Percentiles rank a stretch among this genome's conserved stretches.
phyloP scores from a whole-genome alignment of 2,888 invertebrate species.

The Mesorhabditis spiculigera region DNA sequence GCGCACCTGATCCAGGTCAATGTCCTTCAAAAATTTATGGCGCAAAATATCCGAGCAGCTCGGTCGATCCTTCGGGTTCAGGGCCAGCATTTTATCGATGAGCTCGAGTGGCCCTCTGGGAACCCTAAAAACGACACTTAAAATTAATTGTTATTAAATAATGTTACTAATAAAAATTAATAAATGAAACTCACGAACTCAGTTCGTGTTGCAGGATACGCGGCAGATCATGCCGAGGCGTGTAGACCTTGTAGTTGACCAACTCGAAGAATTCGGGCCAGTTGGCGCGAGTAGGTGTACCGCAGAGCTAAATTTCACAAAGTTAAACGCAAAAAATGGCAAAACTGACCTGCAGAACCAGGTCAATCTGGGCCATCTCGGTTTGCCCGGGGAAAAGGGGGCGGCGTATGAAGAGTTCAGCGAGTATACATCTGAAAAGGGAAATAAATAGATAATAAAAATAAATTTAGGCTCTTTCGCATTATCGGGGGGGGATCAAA shows the following conservation, averaged over 20 bases:
- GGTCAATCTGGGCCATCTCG: constrained; percentile 87
- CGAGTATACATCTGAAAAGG: constrained; percentile 77
- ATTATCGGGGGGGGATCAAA: too few relatives aligned
- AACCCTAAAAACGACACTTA: constrained; percentile 64
- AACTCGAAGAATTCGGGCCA: constrained; percentile 72
- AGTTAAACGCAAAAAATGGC: background rate
- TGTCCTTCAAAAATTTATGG: constrained; percentile 69
- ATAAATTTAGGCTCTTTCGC: background rate
- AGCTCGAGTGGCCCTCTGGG: constrained; percentile 43
- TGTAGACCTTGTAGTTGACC: background rate
- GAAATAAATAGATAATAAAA: background rate
- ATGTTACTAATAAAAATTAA: background rate
- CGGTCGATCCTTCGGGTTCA: constrained; percentile 88
- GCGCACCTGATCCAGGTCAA: background rate
- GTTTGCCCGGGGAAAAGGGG: constrained; percentile 92
- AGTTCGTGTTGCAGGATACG: background rate
- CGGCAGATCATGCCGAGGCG: background rate
- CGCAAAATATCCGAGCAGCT: constrained; percentile 89
- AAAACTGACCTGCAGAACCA: constrained; percentile 69
- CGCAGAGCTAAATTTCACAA: constrained; percentile 67
- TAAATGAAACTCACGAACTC: background rate
- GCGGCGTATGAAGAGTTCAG: constrained; percentile 90
- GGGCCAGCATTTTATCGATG: constrained; percentile 74
- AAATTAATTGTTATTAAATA: background rate
- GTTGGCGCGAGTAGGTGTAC: constrained; percentile 88